Base-by-base conservation (phyloP, 2,113 vertebrate genomes). In the Pyrgilauda ruficollis region DNA sequence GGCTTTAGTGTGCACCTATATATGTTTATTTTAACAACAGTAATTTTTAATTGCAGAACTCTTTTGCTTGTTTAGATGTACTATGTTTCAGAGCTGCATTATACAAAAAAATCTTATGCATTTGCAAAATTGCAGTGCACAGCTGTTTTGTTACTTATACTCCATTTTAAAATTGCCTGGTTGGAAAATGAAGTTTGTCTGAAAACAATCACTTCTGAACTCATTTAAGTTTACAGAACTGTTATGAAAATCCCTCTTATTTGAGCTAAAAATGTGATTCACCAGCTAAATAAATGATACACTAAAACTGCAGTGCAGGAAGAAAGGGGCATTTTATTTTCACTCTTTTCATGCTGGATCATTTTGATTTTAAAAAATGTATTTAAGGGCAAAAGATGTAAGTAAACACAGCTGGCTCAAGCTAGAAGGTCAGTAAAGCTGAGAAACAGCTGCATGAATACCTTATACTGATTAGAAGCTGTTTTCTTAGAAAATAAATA, bases 131-230 rank as follows among this genome's bases (percentile, higher is more conserved):
- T 84, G 87, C 46, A 66, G 37, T 12, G 46, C 84, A 86, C n/a
- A 90, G 93, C 86, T 96, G 43, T 89, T 95, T 78, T 93, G 72
- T 79, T 93, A 88, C 84, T 90, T 77, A 49, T 21, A 89, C 72
- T 94, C 35, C n/a, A 87, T 90, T 89, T 92, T 94, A 94, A 96
- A 97, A 91, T 30, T 33, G 59, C 91, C 79, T 94, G 66, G 24
- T 62, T 96, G 76, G 82, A 96, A 98, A 97, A 97, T 75, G 47
- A 97, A 96, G 67, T 83, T 97, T 83, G 43, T 74, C 96, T 96
- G 95, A 95, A 97, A 96, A 95, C 77, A 95, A 93, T 92, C 28
- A 81, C 47, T 94, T 94, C 31, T 67, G 49, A 82, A 92, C 77
- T 92, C 90, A 88, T 94, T 92, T 76, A 86, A 95, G 87, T 35